A percentile compares a stretch with the other conserved stretches of the same genome.
Conservation (phyloP, 2,888 invertebrate genomes). For the Ophion obscuratus region DNA sequence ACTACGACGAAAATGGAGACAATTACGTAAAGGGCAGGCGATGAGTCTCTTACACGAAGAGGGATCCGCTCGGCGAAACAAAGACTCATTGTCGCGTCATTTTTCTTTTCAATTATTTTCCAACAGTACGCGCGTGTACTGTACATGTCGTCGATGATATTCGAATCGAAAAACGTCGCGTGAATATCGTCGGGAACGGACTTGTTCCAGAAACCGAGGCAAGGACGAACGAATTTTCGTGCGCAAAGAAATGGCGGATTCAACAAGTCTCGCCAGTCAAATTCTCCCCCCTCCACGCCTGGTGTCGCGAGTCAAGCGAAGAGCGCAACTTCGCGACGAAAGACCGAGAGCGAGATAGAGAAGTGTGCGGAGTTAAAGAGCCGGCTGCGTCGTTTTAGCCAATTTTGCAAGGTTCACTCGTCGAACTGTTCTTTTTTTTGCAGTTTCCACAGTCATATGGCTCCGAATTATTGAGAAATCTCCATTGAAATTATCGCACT, state of each 20-base stretch:
- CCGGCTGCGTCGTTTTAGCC: conserved; percentile 36
- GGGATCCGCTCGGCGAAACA: not conserved
- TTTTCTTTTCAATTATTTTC: not conserved
- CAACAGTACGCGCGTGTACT: not conserved
- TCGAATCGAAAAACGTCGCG: not conserved
- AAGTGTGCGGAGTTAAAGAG: conserved; percentile 4
- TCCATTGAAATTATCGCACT: not conserved
- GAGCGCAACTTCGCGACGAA: conserved; percentile 11
- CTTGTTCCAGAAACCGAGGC: not conserved
- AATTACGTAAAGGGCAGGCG: conserved; percentile 11
- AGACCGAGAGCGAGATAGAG: conserved; percentile 5
- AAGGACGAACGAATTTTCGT: not conserved
- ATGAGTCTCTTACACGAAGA: conserved; percentile 1
- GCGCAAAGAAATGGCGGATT: conserved; percentile 24
- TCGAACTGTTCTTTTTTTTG: conserved; percentile 5
- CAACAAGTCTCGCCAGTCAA: not conserved
- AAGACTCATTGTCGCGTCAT: not conserved
- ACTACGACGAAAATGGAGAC: conserved; percentile 21
- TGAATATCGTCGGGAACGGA: not conserved
- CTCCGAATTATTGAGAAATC: not conserved
- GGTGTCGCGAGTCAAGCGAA: not conserved
- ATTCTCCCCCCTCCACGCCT: not conserved
- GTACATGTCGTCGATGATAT: not conserved
- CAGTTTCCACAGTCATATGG: not conserved
- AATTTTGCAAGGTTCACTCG: conserved; percentile 25